Evolutionary conservation across 2,797 vertebrate species (phyloP), one percentile per base, ranked within the genome.

Genomic region (Sarcophilus harrisii): DNA sequence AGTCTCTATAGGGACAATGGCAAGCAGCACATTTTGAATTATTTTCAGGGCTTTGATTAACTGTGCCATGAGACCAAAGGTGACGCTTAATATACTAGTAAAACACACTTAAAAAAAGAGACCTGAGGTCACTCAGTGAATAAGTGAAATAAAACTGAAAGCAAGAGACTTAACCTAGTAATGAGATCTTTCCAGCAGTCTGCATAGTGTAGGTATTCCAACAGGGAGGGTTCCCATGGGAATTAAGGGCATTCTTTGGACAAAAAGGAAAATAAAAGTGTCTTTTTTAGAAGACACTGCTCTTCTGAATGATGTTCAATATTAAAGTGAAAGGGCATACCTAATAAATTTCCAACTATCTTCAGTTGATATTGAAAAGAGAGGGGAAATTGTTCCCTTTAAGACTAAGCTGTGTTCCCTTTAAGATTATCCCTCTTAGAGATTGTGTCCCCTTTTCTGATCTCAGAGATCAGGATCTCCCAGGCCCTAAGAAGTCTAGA

Each of bases 11-110:
- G 97, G 93, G 97, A 58, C 91, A 95, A 97, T 27, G 92, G 54
- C 96, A 93, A 96, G 81, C 92, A 66, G 54, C 57, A 97, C 91
- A 97, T 97, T 97, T 98, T 92, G 92, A 96, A 97, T 97, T 97
- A 98, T 98, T 97, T 98, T 98, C 97, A 97, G 97, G 93, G 95
- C 96, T 98, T 98, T 97, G 96, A 98, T 97, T 97, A 98, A 97
- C 95, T 96, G 96, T 98, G 95, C 96, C 95, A 95, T 89, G 91
- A 97, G 96, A 97, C 97, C 97, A 93, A 96, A 97, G 96, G 96
- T 98, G 96, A 97, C 95, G 97, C 97, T 98, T 98, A 98, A 98
- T 98, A 98, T 97, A 97, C 96, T 96, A 97, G 96, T 97, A 97
- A 97, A 21, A 97, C 89, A 93, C 96, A 97, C 95, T 98, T 97